phyloP scores from a whole-genome alignment of 2,888 invertebrate species.

The Coleophora deauratella region DNA sequence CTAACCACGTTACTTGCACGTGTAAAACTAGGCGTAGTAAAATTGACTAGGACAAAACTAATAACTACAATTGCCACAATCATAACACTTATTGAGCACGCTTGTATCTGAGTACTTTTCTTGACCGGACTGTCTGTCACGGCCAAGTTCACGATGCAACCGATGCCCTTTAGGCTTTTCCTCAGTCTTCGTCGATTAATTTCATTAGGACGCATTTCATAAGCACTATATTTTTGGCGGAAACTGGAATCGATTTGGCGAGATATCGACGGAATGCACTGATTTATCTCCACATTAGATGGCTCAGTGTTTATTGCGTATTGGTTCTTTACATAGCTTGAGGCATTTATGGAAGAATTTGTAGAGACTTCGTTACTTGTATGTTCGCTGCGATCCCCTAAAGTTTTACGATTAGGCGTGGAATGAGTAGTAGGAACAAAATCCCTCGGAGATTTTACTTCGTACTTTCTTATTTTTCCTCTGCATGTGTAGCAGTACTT shows the following conservation, averaged over 20 bases:
- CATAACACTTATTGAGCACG: constrained; percentile 71
- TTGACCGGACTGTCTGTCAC: constrained; percentile 58
- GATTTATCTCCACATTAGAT: constrained; percentile 28
- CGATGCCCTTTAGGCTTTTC: constrained; percentile 62
- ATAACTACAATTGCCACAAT: constrained; percentile 66
- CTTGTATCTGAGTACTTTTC: constrained; percentile 66
- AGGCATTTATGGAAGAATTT: constrained; percentile 3
- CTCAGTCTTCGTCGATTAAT: constrained; percentile 48
- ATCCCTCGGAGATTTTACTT: constrained; percentile 38
- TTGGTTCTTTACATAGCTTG: constrained; percentile 22
- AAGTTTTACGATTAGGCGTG: constrained; percentile 43
- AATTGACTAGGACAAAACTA: constrained; percentile 68
- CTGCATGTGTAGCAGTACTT: constrained; percentile 59
- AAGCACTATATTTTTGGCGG: constrained; percentile 54
- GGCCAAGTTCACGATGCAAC: constrained; percentile 61
- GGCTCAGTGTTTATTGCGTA: constrained; percentile 22
- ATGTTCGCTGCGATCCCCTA: constrained; percentile 11
- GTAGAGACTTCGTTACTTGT: constrained; percentile 9
- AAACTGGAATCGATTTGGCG: constrained; percentile 53
- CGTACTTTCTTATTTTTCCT: constrained; percentile 65
- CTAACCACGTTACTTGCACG: constrained; percentile 43
- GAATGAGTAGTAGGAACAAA: constrained; percentile 57
- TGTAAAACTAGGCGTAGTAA: constrained; percentile 58
- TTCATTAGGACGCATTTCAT: constrained; percentile 41
- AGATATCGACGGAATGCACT: constrained; percentile 60